These are phyloP conservation scores for Lithodes maja DNA, from an alignment of 2,888 invertebrate genomes.

Conservation along the genomic window DNA sequence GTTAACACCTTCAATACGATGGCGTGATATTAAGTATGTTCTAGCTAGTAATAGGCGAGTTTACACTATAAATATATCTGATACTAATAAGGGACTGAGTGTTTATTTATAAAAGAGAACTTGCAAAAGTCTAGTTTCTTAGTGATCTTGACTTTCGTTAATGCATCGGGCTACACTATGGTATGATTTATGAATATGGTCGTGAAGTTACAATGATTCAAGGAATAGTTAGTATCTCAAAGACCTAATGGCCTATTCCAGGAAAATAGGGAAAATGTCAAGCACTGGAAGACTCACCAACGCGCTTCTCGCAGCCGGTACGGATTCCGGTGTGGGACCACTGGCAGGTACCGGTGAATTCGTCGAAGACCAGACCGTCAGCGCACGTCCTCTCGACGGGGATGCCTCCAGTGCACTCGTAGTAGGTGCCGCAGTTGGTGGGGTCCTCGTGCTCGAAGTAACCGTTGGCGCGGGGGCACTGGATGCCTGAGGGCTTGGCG, in stretches of 20 bases:
- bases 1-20: too few species aligned
- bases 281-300: too few species aligned
- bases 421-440: conserved; percentile 82
- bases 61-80: too few species aligned
- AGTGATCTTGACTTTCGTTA: too few species aligned
- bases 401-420: conserved; percentile 65
- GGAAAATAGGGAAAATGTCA: neutral
- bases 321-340: conserved; percentile 63
- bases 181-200: too few species aligned
- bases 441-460: conserved; percentile 89
- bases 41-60: too few species aligned
- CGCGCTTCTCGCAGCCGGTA: conserved; percentile 30
- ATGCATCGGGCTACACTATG: too few species aligned
- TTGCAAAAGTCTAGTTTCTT: too few species aligned
- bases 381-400: conserved; percentile 50
- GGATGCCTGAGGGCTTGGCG: conserved; percentile 62
- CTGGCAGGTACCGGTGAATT: conserved; percentile 67
- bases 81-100: too few species aligned
- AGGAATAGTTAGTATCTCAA: neutral
- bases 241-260: neutral
- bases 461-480: conserved; percentile 87
- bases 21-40: too few species aligned
- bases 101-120: too few species aligned
- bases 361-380: conserved; percentile 67
- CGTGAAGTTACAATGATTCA: neutral